phyloP scores from a whole-genome alignment of 23 tunicate genomes.

The Trididemnum clinides region DNA sequence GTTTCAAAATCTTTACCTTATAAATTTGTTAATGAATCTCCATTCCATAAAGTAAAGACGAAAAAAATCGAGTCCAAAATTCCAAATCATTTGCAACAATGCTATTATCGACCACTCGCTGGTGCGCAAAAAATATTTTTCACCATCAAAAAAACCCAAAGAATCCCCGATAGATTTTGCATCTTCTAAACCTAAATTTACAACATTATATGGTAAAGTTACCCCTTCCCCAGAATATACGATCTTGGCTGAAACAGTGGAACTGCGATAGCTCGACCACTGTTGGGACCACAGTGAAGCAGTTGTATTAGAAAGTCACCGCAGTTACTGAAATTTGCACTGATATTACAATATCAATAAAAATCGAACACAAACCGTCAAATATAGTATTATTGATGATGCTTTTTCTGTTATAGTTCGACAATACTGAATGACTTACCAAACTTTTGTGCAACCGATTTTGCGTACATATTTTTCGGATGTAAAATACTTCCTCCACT shows the following conservation, averaged over 20 bases:
- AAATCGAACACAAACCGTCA: no score
- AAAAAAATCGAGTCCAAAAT: conserved; percentile 64
- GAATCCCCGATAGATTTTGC: neutral
- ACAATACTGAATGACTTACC: no score
- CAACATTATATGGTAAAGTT: no score
- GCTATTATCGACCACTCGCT: conserved; percentile 51
- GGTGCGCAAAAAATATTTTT: conserved; percentile 45
- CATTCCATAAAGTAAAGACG: conserved; percentile 35
- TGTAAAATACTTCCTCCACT: conserved; percentile 78
- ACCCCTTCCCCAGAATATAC: no score
- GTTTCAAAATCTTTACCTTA: conserved; percentile 31
- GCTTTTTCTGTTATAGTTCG: no score
- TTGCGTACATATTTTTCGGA: conserved; percentile 65
- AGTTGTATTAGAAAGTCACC: no score
- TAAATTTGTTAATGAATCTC: conserved; percentile 42
- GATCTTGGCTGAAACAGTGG: no score
- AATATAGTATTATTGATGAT: no score
- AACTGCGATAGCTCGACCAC: no score
- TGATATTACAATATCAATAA: neutral
- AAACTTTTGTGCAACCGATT: conserved; percentile 35
- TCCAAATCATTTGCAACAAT: conserved; percentile 59
- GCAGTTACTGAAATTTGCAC: neutral
- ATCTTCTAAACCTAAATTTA: conserved; percentile 59
- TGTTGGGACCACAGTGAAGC: no score
- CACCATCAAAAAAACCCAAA: conserved; percentile 61